Evolutionary conservation across 2,113 vertebrate genomes (phyloP), one percentile per base, ranked within the genome.

Genomic region (Climacteris rufus): DNA sequence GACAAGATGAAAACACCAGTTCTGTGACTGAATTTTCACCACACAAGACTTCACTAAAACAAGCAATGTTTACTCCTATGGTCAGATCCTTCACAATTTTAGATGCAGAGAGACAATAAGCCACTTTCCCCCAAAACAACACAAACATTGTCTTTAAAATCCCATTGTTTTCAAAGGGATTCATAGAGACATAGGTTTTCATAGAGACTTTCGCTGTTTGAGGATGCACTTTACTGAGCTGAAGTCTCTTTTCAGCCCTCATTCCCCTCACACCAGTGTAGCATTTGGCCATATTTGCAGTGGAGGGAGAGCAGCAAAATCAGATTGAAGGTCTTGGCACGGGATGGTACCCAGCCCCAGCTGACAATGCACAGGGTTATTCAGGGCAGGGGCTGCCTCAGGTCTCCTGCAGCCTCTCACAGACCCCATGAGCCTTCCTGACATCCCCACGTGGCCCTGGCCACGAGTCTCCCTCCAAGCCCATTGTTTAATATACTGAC

Each of bases 111-210:
- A 33, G 8, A 39, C 40, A 68, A n/a, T 21, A 56, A 90, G n/a
- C 4, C 21, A 42, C 5, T 44, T 83, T 45, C 17, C 39, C 47
- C 22, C 8, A 7, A 50, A 79, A 83, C 2, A 4, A 33, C 27
- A 50, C 19, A 77, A 56, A 47, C 23, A 39, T 4, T n/a, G 10
- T 23, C 37, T 86, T 76, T 28, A 56, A 72, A 39, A 54, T 65
- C 24, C 6, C 33, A 17, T 37, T 83, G 30, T 59, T 89, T 85
- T 69, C 57, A 66, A 71, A 72, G 33, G 45, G 52, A 75, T 71
- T 79, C 0, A 1, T 3, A 27, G 30, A 66, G 7, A 50, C 27
- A n/a, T n/a, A n/a, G n/a, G n/a, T n/a, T n/a, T n/a, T n/a, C 0
- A 1, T 3, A 27, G 30, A 66, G 7, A 50, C 27, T 83, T 68